Conservation (phyloP, 2,797 vertebrate species). For the Prionace glauca region DNA sequence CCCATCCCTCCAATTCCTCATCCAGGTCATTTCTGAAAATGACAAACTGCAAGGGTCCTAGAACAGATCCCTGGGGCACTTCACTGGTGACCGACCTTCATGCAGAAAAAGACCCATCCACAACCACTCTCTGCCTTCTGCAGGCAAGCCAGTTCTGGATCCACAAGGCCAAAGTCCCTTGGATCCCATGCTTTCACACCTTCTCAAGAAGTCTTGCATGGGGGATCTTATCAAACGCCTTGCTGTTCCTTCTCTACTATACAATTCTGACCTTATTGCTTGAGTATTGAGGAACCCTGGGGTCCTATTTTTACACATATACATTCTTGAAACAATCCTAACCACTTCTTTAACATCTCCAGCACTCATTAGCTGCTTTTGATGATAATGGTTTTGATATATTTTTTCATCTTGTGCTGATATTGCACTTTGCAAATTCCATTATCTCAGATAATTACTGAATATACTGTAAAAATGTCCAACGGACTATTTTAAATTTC, state of each 20-base stretch:
- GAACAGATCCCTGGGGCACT: no score
- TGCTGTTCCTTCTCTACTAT: neutral
- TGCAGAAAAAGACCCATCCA: no score
- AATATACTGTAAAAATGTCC: neutral
- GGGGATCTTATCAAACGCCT: no score
- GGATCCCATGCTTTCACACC: no score
- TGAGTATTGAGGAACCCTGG: neutral
- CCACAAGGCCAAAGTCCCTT: no score
- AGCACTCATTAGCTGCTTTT: neutral
- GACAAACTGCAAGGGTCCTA: no score
- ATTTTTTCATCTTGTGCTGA: slow-evolving; percentile 4
- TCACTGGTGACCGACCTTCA: no score
- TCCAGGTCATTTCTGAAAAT: no score
- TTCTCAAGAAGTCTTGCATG: no score
- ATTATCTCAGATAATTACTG: neutral
- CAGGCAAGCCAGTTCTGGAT: no score
- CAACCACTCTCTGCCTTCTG: no score
- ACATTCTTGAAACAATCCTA: neutral
- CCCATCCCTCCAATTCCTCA: no score
- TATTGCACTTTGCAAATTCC: neutral
- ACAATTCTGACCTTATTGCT: neutral
- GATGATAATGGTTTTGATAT: neutral
- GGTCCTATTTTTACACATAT: neutral
- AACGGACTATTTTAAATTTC: neutral
- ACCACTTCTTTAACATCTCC: neutral